A percentile compares a stretch with the other conserved stretches of the same genome.
Conservation (phyloP, 1,140 invertebrate species). For the Littorina saxatilis region DNA sequence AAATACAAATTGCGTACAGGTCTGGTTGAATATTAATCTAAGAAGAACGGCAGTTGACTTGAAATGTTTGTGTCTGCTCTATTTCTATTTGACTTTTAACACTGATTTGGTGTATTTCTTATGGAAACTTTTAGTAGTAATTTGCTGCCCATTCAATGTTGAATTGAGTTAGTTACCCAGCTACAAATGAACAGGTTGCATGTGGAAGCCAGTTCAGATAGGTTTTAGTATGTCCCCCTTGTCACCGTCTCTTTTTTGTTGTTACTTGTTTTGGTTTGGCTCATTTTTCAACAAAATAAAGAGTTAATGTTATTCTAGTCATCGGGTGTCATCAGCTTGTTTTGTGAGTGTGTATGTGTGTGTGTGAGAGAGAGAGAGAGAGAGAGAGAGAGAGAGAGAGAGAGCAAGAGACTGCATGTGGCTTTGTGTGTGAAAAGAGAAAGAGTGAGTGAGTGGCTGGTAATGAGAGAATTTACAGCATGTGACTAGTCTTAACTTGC, state of each 20-base stretch:
- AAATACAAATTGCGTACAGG: too few species aligned
- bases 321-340: not conserved
- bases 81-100: too few species aligned
- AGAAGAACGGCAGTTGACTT: too few species aligned
- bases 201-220: conserved; percentile 10
- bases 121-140: not conserved
- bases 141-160: not conserved
- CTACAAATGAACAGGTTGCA: not conserved
- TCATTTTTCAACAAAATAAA: conserved; percentile 32
- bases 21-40: too few species aligned
- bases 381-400: too few species aligned
- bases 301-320: conserved; percentile 35
- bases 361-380: not conserved
- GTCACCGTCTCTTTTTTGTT: conserved; percentile 24
- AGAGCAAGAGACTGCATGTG: not conserved
- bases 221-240: conserved; percentile 21
- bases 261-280: conserved; percentile 26
- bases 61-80: too few species aligned
- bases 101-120: not conserved
- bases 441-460: too few species aligned
- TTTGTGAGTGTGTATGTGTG: not conserved
- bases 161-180: not conserved
- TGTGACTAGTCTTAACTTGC: too few species aligned
- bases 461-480: too few species aligned
- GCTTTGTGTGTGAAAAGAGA: not conserved